Evolutionary conservation across 2,888 invertebrate species (phyloP).

Genomic region (Ametastegia equiseti): DNA sequence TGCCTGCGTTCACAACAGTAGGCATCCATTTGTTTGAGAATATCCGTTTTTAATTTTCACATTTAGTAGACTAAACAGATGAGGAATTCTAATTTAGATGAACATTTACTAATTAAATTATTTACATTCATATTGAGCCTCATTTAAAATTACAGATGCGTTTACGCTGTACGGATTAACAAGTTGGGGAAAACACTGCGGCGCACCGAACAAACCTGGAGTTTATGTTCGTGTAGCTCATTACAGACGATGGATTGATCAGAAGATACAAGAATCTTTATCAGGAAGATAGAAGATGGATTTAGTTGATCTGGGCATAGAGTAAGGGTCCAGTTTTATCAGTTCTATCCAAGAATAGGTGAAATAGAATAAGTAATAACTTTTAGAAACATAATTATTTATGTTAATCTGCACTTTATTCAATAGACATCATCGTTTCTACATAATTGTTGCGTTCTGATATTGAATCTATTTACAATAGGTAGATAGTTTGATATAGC

Average conservation of each 20-base stretch:
- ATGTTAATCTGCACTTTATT: conserved; percentile 70
- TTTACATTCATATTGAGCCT: not conserved
- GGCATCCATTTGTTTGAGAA: conserved; percentile 48
- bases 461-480: conserved; percentile 62
- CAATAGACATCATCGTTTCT: conserved; percentile 72
- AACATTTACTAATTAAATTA: not conserved
- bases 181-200: conserved; percentile 89
- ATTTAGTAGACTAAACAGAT: not conserved
- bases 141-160: conserved; percentile 75
- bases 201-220: conserved; percentile 85
- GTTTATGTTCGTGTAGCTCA: conserved; percentile 84
- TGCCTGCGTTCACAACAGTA: conserved; percentile 83
- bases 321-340: not conserved
- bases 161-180: conserved; percentile 85
- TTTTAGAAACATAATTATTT: not conserved
- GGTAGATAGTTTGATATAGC: conserved; percentile 28
- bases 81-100: not conserved
- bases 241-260: conserved; percentile 83
- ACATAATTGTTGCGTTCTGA: conserved; percentile 64
- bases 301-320: not conserved
- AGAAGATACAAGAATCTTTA: conserved; percentile 76
- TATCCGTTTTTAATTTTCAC: conserved; percentile 9
- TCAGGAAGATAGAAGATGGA: conserved; percentile 60
- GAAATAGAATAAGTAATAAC: not conserved
- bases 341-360: not conserved